Evolutionary conservation across 2,888 invertebrate genomes (phyloP).

Genomic region (Netelia melanura): DNA sequence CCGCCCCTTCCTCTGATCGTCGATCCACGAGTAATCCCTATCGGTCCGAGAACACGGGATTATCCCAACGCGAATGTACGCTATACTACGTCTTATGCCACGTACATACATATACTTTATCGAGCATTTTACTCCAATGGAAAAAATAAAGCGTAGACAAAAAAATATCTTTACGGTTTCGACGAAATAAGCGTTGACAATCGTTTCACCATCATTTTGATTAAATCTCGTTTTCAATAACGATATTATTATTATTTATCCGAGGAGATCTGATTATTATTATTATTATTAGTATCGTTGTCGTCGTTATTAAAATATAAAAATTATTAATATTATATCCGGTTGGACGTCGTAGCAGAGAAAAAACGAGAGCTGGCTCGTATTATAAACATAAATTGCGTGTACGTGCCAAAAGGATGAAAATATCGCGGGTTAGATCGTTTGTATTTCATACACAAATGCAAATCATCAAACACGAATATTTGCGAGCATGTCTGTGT

Average conservation of each 20-base stretch:
- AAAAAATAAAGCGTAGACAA: no score
- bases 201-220: no score
- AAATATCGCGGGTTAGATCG: neutral
- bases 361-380: neutral
- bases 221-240: no score
- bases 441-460: neutral
- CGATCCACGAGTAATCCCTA: conserved; percentile 16
- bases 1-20: neutral
- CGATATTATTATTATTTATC: no score
- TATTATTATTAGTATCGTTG: no score
- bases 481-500: neutral
- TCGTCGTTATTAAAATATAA: no score
- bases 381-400: neutral
- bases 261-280: no score
- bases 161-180: no score
- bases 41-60: conserved; percentile 31
- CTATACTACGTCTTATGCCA: no score
- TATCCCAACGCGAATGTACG: neutral
- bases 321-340: no score
- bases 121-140: no score
- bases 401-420: neutral
- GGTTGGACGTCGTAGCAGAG: neutral
- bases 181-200: no score
- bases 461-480: neutral
- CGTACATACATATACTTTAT: neutral